These are phyloP conservation scores for Lucilia sericata DNA, from an alignment of 1,140 invertebrate genomes.

Conservation along the genomic window DNA sequence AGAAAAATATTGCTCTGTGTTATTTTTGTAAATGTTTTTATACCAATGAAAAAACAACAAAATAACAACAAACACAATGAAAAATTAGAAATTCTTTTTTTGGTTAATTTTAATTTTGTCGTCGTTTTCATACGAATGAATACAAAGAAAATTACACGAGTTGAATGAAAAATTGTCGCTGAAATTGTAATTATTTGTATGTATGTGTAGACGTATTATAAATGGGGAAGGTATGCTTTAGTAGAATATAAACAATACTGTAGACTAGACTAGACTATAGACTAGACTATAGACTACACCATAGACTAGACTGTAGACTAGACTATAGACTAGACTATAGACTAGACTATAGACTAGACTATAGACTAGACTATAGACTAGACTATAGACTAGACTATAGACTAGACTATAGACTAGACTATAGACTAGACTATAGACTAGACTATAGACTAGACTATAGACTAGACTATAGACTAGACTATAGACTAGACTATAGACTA, in stretches of 20 bases:
- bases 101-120: not conserved
- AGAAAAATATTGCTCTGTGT: not conserved
- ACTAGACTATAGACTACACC: no score
- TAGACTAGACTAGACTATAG: not conserved
- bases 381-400: no score
- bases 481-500: no score
- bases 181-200: conserved; percentile 6
- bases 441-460: no score
- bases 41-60: not conserved
- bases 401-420: no score
- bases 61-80: not conserved
- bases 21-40: not conserved
- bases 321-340: no score
- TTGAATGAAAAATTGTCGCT: conserved; percentile 13
- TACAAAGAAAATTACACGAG: not conserved
- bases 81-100: conserved; percentile 16
- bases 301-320: no score
- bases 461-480: no score
- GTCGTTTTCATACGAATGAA: not conserved
- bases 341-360: no score
- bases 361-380: no score
- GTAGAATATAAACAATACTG: not conserved
- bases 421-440: no score
- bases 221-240: not conserved
- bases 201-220: not conserved